Evolutionary conservation across 2,797 vertebrate genomes (phyloP), one percentile per base, ranked within the genome.

Genomic region (Lepus oiostolus): DNA sequence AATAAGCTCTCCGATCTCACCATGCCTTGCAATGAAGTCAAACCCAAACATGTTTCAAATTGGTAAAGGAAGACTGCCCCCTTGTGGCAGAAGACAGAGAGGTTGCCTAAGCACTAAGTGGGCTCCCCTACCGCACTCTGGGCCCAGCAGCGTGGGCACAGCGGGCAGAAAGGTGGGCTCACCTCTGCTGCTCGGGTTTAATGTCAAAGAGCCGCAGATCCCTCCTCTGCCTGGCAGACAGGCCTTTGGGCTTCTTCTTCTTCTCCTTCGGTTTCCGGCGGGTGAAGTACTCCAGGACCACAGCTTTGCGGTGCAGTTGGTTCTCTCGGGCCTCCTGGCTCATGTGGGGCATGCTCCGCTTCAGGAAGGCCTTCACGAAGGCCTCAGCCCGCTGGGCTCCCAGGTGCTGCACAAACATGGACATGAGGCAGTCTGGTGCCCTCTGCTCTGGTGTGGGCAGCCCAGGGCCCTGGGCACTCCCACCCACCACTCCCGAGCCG

Each of bases 121-220:
- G n/a, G 54, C 28, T 28, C 14, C 60, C 52, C 26, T 32, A 38
- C 65, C 28, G 24, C 21, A n/a, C 9, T 10, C 11, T 1, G 2
- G 5, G 38, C 17, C 10, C 5, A 60, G 47, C 50, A 68, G 60
- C 12, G 2, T 1, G 7, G 30, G 52, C 35, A 5, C 21, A 1
- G 17, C 5, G 22, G 13, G 21, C 0, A 42, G 28, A 35, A 26
- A 62, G 87, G 16, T 24, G 13, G 0, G 28, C 68, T 65, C 22
- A 99, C 99, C 98, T 99, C 92, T 99, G 99, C 75, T 99, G 98
- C 76, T 99, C 98, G 0, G 99, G 98, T 21, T 99, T 98, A n/a
- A 99, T 98, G 74, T 99, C 98, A 91, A 99, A 99, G 63, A 99
- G 97, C 62, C 97, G 98, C 98, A 99, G 97, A 11, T 98, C 98